Evolutionary conservation across 1,140 invertebrate species (phyloP).

Genomic region (Drosophila orosa): DNA sequence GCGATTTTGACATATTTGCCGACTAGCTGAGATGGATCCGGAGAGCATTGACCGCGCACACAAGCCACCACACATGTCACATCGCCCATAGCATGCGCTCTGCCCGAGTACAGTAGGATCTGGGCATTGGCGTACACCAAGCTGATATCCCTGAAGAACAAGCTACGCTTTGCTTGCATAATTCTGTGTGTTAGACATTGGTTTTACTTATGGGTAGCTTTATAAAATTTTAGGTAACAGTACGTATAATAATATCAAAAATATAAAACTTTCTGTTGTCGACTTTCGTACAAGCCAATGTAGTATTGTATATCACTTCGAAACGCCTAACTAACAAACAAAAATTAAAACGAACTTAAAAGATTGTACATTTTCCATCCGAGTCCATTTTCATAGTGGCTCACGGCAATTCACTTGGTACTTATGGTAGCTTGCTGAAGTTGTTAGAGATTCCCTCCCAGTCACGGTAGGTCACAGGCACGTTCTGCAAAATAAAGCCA

Average conservation of each 20-base stretch:
- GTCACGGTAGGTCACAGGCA: constrained; percentile 50
- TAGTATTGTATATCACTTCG: constrained; percentile 11
- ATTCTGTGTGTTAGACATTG: not conserved
- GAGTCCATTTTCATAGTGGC: constrained; percentile 6
- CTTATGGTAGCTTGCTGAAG: not conserved
- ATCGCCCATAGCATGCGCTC: constrained; percentile 45
- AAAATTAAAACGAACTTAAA: constrained; percentile 11
- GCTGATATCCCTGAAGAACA: not conserved
- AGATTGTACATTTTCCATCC: not conserved
- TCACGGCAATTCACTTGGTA: constrained; percentile 5
- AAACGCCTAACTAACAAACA: constrained; percentile 8
- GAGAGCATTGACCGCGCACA: constrained; percentile 58
- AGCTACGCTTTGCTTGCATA: not conserved
- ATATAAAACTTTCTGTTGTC: constrained; percentile 18
- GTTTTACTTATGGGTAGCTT: constrained; percentile 1
- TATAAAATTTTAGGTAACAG: constrained; percentile 12
- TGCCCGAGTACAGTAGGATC: constrained; percentile 44
- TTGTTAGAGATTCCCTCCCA: not conserved
- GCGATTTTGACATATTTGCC: constrained; percentile 61
- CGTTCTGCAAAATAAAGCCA: constrained; percentile 36
- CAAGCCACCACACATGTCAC: constrained; percentile 49
- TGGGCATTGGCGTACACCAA: constrained; percentile 21
- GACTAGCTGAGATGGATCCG: constrained; percentile 25
- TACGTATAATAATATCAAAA: constrained; percentile 35
- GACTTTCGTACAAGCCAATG: not conserved